A percentile compares a stretch with the other conserved stretches of the same genome.
phyloP scores from a whole-genome alignment of 2,797 vertebrate genomes.

The Alectoris magna region DNA sequence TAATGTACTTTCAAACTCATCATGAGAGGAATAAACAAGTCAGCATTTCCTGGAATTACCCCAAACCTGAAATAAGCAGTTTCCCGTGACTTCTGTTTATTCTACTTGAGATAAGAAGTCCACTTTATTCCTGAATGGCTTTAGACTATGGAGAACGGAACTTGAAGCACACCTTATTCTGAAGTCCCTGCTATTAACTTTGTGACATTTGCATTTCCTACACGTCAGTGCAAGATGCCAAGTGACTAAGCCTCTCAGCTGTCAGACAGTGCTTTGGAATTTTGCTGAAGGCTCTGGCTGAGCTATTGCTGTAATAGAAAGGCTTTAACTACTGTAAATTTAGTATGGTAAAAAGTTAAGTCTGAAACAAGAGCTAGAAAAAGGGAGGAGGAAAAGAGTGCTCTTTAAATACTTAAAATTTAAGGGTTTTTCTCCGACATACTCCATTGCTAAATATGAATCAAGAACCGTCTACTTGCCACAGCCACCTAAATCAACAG shows the following conservation, averaged over 20 bases:
- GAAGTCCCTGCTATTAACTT: neutral
- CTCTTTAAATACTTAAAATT: constrained; percentile 13
- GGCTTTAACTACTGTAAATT: constrained; percentile 33
- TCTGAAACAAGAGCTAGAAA: constrained; percentile 14
- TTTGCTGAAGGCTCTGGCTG: constrained; percentile 42
- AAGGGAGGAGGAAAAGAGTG: neutral
- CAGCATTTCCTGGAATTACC: constrained; percentile 4
- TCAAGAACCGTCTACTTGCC: constrained; percentile 1
- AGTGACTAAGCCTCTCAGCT: constrained; percentile 24
- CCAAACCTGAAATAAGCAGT: neutral
- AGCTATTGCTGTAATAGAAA: constrained; percentile 24
- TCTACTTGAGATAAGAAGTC: neutral
- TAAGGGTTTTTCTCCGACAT: neutral
- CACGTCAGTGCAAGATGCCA: neutral
- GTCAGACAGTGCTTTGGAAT: constrained; percentile 43
- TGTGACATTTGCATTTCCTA: constrained; percentile 47
- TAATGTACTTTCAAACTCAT: neutral
- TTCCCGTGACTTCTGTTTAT: neutral
- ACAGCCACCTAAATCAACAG: constrained; percentile 30
- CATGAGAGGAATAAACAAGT: neutral
- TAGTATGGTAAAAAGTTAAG: constrained; percentile 14
- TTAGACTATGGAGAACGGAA: neutral
- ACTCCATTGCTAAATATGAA: constrained; percentile 27
- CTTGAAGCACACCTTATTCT: neutral
- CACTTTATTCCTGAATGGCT: neutral